Conservation (phyloP, 2,797 vertebrate species). For the Trachops cirrhosus region DNA sequence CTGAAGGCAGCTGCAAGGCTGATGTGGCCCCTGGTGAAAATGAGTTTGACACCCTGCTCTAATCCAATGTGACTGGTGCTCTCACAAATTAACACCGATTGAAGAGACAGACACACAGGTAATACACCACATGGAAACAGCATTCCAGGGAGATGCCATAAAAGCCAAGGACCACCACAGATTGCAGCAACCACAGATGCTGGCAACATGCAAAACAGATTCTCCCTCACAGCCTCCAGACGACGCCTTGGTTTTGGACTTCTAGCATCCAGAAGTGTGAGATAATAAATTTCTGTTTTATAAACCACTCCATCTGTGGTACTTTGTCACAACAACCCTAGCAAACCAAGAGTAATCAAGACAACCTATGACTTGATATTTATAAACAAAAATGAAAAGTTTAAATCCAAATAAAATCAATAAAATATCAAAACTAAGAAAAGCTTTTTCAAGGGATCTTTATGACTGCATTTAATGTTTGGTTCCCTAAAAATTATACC, state of each 20-base stretch:
- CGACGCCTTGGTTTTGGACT: background rate
- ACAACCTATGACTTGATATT: background rate
- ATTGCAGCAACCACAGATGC: background rate
- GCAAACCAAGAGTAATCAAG: background rate
- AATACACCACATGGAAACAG: fast-evolving
- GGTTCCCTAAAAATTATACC: background rate
- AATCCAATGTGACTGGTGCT: background rate
- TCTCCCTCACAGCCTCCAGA: background rate
- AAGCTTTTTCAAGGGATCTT: background rate
- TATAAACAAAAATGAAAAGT: background rate
- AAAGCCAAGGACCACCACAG: background rate
- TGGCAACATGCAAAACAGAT: fast-evolving
- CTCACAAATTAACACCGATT: background rate
- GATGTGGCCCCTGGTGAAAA: no score
- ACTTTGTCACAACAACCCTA: background rate
- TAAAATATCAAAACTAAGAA: background rate
- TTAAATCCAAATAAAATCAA: constrained; percentile 1
- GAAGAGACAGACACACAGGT: background rate
- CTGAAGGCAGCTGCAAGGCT: no score
- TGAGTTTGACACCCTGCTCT: no score
- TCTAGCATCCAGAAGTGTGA: background rate
- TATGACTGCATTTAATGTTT: background rate
- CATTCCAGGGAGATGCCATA: fast-evolving
- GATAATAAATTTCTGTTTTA: background rate
- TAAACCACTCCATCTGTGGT: background rate